A percentile compares a stretch with the other conserved stretches of the same genome.
These are phyloP conservation scores for Cinara cedri DNA, from an alignment of 2,888 invertebrate species.

Conservation along the genomic window DNA sequence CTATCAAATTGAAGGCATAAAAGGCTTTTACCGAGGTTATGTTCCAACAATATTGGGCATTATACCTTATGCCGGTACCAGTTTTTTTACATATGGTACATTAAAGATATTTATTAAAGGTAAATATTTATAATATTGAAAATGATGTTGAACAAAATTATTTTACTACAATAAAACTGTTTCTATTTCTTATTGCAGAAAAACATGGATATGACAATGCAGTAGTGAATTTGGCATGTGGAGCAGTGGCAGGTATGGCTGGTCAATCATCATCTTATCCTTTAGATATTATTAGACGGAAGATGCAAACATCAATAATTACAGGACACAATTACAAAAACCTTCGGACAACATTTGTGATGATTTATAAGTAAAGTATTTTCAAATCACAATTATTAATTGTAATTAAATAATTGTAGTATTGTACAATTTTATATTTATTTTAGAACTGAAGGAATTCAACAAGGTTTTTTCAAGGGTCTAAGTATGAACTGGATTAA, in stretches of 20 bases:
- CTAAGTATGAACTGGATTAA: conserved; percentile 99
- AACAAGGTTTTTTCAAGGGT: conserved; percentile 93
- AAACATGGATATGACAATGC: conserved; percentile 46
- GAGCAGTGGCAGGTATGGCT: conserved; percentile 88
- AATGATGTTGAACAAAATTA: neutral
- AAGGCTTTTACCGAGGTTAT: conserved; percentile 83
- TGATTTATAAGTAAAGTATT: conserved; percentile 72
- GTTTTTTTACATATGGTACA: conserved; percentile 96
- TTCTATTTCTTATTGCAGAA: conserved; percentile 14
- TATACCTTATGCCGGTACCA: conserved; percentile 94
- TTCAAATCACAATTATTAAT: conserved; percentile 8
- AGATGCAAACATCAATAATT: conserved; percentile 72
- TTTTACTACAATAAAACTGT: neutral
- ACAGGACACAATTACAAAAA: conserved; percentile 66
- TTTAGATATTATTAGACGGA: conserved; percentile 84
- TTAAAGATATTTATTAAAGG: conserved; percentile 81
- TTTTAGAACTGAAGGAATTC: conserved; percentile 83
- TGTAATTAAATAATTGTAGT: neutral
- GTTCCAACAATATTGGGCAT: conserved; percentile 90
- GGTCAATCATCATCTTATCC: conserved; percentile 97
- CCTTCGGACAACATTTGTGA: conserved; percentile 71
- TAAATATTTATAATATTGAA: conserved; percentile 63
- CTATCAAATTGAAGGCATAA: conserved; percentile 76
- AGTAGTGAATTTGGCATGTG: conserved; percentile 70
- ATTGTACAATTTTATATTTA: conserved; percentile 22